A percentile compares a stretch with the other conserved stretches of the same genome.
phyloP scores from a whole-genome alignment of 2,888 invertebrate species.

The Acrobasis repandana region DNA sequence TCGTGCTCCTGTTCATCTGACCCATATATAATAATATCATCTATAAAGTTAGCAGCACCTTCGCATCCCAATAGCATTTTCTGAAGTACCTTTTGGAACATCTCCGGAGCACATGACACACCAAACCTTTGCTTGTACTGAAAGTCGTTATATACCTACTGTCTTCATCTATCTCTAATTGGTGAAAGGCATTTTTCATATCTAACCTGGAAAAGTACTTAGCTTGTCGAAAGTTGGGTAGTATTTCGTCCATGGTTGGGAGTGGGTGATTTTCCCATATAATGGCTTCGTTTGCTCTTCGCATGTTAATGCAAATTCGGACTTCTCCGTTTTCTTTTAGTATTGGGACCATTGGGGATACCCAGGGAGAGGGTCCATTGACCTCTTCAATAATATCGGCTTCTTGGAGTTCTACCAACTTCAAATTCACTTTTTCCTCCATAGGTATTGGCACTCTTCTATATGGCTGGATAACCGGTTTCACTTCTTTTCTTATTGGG shows the following conservation, averaged over 20 bases:
- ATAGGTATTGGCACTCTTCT: conserved; percentile 8
- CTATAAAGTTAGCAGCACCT: conserved; percentile 25
- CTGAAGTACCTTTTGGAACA: conserved; percentile 47
- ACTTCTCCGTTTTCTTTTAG: conserved; percentile 36
- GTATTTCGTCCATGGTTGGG: conserved; percentile 37
- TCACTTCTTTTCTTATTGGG: conserved; percentile 23
- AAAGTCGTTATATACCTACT: too few species aligned
- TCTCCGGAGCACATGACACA: too few species aligned
- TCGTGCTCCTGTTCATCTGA: not conserved
- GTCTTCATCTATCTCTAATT: too few species aligned
- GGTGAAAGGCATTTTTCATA: too few species aligned
- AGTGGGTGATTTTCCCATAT: conserved; percentile 40
- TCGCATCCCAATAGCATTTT: conserved; percentile 34
- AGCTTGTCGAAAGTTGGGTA: not conserved
- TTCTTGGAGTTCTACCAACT: conserved; percentile 32
- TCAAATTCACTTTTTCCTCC: conserved; percentile 28
- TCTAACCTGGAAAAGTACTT: not conserved
- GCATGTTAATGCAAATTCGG: conserved; percentile 39
- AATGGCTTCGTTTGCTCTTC: conserved; percentile 41
- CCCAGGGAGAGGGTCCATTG: conserved; percentile 30
- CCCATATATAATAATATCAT: conserved; percentile 36
- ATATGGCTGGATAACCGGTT: conserved; percentile 29
- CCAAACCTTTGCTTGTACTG: too few species aligned
- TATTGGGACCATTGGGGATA: too few species aligned
- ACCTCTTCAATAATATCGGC: conserved; percentile 36